Evolutionary conservation across 2,888 invertebrate species (phyloP), one percentile per base, ranked within the genome.

Genomic region (Aelia acuminata): DNA sequence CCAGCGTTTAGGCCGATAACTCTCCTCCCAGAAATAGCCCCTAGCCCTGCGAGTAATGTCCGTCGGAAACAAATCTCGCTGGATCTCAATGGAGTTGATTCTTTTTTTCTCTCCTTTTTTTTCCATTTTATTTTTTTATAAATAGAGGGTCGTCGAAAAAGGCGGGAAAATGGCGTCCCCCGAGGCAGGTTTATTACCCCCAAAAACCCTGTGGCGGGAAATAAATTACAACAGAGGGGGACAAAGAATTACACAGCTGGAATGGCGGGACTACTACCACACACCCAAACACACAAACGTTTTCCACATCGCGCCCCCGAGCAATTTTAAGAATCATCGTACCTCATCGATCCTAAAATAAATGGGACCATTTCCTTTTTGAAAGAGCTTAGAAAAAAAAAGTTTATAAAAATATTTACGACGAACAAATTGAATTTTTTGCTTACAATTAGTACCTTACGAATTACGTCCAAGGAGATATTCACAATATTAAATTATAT

Each of bases 171-270:
- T 47, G 80, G 80, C n/a, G n/a, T 43, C 80, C 80, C 80, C n/a
- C 43, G 80, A 13, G 80, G 80, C 80, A 43, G 80, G 80, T 80
- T 80, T 80, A 43, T 80, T 80, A 47, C 80, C 80, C 43, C 80
- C 80, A 80, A 80, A 80, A 80, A 80, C 43, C 80, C 80, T 47
- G 80, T 15, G 43, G 80, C 80, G 80, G 80, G 80, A 80, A 80
- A 80, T 80, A 80, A 80, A 80, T 80, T 47, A 47, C 80, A 80
- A 47, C 11, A 80, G 39, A 39, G 80, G 39, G n/a, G 80, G 80
- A 80, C 80, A 80, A 80, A 80, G 80, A 43, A 80, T 80, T 47
- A 47, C 80, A 80, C 43, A 80, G 80, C 63, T 70, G 63, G 31
- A 70, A 80, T 47, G 43, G 80, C 43, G 43, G 75, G 4, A 22